phyloP scores from a whole-genome alignment of 2,797 vertebrate species.

The Anguilla pacifica region DNA sequence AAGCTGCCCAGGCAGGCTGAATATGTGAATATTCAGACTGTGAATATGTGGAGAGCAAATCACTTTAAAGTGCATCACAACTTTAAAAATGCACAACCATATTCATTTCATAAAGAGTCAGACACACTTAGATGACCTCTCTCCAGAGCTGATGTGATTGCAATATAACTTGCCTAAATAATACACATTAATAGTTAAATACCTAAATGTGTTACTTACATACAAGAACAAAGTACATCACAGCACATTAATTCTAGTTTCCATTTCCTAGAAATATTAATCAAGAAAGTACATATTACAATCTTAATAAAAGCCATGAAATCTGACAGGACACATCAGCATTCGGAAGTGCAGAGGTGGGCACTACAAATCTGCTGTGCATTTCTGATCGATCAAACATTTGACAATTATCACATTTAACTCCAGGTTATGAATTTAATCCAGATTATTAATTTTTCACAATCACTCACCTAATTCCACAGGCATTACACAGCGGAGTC shows the following conservation, averaged over 20 bases:
- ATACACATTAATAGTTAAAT: too few species aligned
- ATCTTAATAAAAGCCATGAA: neutral
- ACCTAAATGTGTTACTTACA: neutral
- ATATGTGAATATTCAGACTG: too few species aligned
- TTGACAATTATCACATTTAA: neutral
- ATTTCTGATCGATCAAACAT: neutral
- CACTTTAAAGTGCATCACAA: too few species aligned
- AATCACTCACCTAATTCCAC: conserved; percentile 84
- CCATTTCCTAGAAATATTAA: neutral
- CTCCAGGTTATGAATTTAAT: neutral
- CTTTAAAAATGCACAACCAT: too few species aligned
- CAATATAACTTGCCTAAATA: too few species aligned
- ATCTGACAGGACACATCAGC: neutral
- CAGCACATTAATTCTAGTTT: neutral
- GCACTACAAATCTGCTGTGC: neutral
- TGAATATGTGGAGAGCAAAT: too few species aligned
- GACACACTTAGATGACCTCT: too few species aligned
- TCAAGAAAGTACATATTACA: neutral
- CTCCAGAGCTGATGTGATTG: too few species aligned
- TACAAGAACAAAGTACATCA: neutral
- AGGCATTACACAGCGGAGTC: conserved; percentile 91
- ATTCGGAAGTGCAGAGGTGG: neutral
- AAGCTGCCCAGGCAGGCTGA: too few species aligned
- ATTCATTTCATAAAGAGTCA: too few species aligned
- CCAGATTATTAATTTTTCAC: neutral